phyloP scores from a whole-genome alignment of 2,113 vertebrate species.

The Dolichallabes microphthalmus region DNA sequence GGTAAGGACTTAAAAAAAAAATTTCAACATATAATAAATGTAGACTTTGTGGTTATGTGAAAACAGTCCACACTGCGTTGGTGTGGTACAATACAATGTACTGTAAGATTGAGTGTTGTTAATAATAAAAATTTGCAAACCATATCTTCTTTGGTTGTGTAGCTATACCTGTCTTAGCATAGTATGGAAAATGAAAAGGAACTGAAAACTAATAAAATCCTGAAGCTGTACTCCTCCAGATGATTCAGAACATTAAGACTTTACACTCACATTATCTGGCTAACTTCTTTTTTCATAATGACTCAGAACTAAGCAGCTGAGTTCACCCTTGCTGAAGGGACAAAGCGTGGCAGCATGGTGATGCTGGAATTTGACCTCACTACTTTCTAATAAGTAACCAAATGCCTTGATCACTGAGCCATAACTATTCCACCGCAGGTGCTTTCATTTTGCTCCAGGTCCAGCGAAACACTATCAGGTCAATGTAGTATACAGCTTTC shows the following conservation, averaged over 20 bases:
- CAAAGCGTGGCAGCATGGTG: background rate
- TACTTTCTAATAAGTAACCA: background rate
- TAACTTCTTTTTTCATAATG: background rate
- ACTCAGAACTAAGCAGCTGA: background rate
- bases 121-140: background rate
- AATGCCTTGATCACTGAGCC: background rate
- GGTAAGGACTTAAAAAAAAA: too few species aligned
- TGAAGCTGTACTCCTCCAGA: background rate
- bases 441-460: background rate
- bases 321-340: background rate
- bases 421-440: background rate
- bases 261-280: background rate
- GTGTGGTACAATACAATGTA: background rate
- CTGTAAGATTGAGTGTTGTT: background rate
- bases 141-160: background rate
- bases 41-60: background rate
- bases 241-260: background rate
- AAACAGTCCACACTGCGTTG: background rate
- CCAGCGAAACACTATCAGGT: background rate
- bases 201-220: background rate
- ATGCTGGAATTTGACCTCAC: background rate
- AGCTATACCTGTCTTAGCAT: background rate
- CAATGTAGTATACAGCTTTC: background rate
- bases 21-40: background rate
- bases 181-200: background rate